These are phyloP conservation scores for Paedocypris micromegethes DNA, from an alignment of 2,797 vertebrate species.

Conservation along the genomic window DNA sequence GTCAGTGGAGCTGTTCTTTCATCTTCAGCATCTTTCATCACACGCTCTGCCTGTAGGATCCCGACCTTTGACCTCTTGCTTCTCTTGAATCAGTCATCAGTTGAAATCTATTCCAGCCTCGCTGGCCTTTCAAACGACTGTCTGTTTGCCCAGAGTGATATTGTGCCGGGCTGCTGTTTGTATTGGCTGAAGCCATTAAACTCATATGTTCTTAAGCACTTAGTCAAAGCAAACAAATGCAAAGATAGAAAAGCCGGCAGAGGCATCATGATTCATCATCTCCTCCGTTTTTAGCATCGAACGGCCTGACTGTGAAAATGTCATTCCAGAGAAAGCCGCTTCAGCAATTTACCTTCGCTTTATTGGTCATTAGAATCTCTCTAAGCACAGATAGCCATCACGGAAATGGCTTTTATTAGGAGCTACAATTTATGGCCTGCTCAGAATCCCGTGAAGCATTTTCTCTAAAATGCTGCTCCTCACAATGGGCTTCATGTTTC, in stretches of 20 bases:
- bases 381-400: conserved; percentile 8
- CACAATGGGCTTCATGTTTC: conserved; percentile 1
- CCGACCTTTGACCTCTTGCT: neutral
- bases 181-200: conserved; percentile 14
- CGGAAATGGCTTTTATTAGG: conserved; percentile 12
- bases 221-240: conserved; percentile 6
- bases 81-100: conserved; percentile 12
- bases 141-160: conserved; percentile 21
- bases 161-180: conserved; percentile 26
- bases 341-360: conserved; percentile 20
- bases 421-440: conserved; percentile 6
- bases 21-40: conserved; percentile 1
- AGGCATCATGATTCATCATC: conserved; percentile 15
- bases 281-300: neutral
- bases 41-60: neutral
- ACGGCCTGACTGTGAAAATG: neutral
- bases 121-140: conserved; percentile 12
- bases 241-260: conserved; percentile 15
- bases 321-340: neutral
- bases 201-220: conserved; percentile 14
- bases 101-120: neutral
- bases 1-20: conserved; percentile 22
- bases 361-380: conserved; percentile 24
- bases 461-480: conserved; percentile 2
- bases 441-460: conserved; percentile 7